Conservation (phyloP, 2,113 vertebrate species). For the Coptodon bakossiorum region DNA sequence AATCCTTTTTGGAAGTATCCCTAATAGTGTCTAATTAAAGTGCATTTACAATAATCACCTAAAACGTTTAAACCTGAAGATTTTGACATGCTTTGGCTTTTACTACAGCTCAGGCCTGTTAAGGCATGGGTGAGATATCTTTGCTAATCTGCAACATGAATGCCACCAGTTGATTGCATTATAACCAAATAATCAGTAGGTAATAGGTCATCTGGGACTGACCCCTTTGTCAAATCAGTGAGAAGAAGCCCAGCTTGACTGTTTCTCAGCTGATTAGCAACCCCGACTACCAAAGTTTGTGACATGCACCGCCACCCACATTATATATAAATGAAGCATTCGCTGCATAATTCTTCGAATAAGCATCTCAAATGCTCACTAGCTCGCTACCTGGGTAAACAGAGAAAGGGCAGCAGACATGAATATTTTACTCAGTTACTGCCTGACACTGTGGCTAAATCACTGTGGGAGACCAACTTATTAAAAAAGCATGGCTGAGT, state of each 20-base stretch:
- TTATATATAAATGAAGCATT: not conserved
- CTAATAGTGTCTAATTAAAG: not conserved
- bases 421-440: not conserved
- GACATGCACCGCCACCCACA: accelerated
- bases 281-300: not conserved
- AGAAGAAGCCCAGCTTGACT: not conserved
- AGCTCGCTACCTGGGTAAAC: not conserved
- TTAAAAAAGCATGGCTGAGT: not conserved
- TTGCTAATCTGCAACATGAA: not conserved
- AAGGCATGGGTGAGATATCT: accelerated
- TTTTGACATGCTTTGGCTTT: accelerated
- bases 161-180: not conserved
- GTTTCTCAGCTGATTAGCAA: not conserved
- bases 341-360: not conserved
- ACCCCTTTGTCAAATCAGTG: not conserved
- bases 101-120: not conserved
- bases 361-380: not conserved
- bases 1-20: not conserved
- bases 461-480: not conserved
- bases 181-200: not conserved
- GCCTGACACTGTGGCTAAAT: not conserved
- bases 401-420: not conserved
- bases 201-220: not conserved
- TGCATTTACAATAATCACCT: not conserved
- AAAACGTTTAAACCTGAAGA: not conserved